These are phyloP conservation scores for Urechis unicinctus DNA, from an alignment of 2,888 invertebrate genomes.

Conservation along the genomic window DNA sequence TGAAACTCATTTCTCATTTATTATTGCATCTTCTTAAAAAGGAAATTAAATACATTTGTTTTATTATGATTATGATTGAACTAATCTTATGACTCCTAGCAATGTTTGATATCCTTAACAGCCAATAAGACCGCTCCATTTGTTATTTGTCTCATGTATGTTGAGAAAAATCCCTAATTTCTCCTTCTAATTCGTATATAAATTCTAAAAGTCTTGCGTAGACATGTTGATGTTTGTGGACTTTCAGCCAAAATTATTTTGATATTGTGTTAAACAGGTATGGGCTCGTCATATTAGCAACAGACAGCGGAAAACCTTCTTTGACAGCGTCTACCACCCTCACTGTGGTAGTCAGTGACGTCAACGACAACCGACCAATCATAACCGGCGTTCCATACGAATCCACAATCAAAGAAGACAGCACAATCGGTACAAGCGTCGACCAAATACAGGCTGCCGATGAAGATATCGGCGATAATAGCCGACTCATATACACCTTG, in stretches of 20 bases:
- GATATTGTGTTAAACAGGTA: too few relatives aligned
- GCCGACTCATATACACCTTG: slow-evolving; percentile 25
- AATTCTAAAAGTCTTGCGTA: neutral
- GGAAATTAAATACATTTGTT: too few relatives aligned
- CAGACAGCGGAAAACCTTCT: slow-evolving; percentile 23
- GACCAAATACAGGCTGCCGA: slow-evolving; percentile 28
- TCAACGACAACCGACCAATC: slow-evolving; percentile 35
- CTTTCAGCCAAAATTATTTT: too few relatives aligned
- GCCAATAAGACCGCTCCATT: too few relatives aligned
- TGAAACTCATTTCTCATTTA: neutral
- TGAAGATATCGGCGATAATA: slow-evolving; percentile 27
- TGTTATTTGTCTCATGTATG: neutral
- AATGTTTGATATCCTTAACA: too few relatives aligned
- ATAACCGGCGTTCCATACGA: slow-evolving; percentile 24
- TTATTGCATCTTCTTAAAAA: too few relatives aligned
- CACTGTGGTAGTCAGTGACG: slow-evolving; percentile 29
- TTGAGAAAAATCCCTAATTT: neutral
- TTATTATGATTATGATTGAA: too few relatives aligned
- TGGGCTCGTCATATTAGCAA: slow-evolving; percentile 25
- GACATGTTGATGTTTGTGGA: neutral
- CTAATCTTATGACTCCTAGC: too few relatives aligned
- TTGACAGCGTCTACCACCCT: slow-evolving; percentile 29
- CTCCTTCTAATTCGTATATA: too few relatives aligned
- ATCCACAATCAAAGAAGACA: slow-evolving; percentile 25
- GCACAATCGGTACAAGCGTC: slow-evolving; percentile 24